phyloP scores from a whole-genome alignment of 2,888 invertebrate species.

The Philereme vetulata region DNA sequence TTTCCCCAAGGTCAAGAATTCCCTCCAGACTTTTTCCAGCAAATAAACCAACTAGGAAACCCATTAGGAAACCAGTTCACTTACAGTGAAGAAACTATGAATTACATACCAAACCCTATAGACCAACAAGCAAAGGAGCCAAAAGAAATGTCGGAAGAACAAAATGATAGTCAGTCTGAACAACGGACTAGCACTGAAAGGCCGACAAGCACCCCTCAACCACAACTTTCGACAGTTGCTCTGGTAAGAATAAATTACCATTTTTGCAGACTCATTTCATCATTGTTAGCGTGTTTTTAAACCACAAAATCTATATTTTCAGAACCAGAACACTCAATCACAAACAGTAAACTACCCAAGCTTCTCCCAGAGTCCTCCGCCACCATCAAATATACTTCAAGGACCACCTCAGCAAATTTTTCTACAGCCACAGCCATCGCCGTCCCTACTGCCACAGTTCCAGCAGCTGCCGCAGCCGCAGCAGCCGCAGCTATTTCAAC shows the following conservation, averaged over 20 bases:
- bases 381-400: conserved; percentile 27
- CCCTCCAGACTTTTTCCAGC: conserved; percentile 35
- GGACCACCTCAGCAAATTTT: conserved; percentile 27
- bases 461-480: conserved; percentile 24
- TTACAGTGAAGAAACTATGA: conserved; percentile 16
- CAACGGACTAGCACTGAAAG: conserved; percentile 17
- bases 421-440: conserved; percentile 28
- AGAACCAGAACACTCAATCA: conserved; percentile 56
- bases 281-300: neutral
- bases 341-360: conserved; percentile 68
- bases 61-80: conserved; percentile 21
- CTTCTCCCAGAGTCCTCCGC: conserved; percentile 57
- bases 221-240: conserved; percentile 11
- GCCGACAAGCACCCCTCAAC: conserved; percentile 11
- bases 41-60: conserved; percentile 30
- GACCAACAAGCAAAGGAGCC: neutral
- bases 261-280: neutral
- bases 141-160: conserved; percentile 5
- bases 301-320: conserved; percentile 37
- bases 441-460: conserved; percentile 21
- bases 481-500: conserved; percentile 15
- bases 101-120: conserved; percentile 11
- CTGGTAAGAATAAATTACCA: conserved; percentile 19
- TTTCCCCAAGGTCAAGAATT: conserved; percentile 25
- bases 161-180: conserved; percentile 12